phyloP scores from a whole-genome alignment of 2,888 invertebrate genomes.

The Nowickia ferox region DNA sequence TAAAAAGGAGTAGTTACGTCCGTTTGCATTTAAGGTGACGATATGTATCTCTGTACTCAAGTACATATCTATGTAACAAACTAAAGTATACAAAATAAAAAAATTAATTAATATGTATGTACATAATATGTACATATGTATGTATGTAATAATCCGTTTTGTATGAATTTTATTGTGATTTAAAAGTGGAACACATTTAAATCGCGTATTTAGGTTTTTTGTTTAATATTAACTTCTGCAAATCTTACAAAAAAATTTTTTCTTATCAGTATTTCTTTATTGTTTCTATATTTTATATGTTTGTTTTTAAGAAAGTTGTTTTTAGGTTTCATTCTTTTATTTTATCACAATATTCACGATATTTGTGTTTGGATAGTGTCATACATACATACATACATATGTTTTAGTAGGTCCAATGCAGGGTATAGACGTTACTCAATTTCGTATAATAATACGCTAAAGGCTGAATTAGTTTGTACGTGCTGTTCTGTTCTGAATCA shows the following conservation, averaged over 20 bases:
- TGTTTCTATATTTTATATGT: constrained; percentile 10
- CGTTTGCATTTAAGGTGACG: too few species aligned
- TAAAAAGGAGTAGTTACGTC: too few species aligned
- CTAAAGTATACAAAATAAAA: neutral
- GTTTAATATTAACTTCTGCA: constrained; percentile 3
- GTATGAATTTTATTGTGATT: constrained; percentile 18
- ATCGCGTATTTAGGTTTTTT: constrained; percentile 2
- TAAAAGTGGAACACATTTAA: constrained; percentile 48
- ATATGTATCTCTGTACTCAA: too few species aligned
- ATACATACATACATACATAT: too few species aligned
- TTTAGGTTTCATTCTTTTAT: neutral
- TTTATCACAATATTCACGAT: constrained; percentile 6
- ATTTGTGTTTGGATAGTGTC: too few species aligned
- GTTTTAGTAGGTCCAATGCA: too few species aligned
- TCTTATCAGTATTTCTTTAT: constrained; percentile 29
- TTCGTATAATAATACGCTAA: too few species aligned
- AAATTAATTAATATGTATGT: constrained; percentile 1
- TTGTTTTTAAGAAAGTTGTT: constrained; percentile 13
- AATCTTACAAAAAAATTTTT: constrained; percentile 21
- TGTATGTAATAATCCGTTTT: constrained; percentile 21
- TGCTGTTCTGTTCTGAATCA: too few species aligned
- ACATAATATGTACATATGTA: too few species aligned
- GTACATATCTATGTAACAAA: neutral
- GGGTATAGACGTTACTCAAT: too few species aligned
- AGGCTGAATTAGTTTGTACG: too few species aligned